Conservation (phyloP, 2,888 invertebrate species). For the Metopia argyrocephala region DNA sequence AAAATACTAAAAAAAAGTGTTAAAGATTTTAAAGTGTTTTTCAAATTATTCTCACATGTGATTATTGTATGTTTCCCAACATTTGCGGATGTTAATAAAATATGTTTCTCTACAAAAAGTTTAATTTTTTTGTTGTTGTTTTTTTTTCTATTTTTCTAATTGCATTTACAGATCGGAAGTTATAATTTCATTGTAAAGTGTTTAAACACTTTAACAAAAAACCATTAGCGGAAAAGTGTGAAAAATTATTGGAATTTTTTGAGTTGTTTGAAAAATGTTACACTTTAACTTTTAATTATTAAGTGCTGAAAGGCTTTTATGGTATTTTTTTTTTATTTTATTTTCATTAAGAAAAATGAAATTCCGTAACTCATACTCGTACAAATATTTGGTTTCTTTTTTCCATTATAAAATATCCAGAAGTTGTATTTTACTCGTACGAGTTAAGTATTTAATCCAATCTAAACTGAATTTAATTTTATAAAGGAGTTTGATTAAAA, state of each 20-base stretch:
- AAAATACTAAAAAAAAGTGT: too few relatives aligned
- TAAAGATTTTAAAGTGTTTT: too few relatives aligned
- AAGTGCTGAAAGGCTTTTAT: not conserved
- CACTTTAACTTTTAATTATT: not conserved
- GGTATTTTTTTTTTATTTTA: not conserved
- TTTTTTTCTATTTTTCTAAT: constrained; percentile 44
- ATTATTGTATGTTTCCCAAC: not conserved
- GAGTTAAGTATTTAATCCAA: too few relatives aligned
- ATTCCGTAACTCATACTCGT: not conserved
- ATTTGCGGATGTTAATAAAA: constrained; percentile 53
- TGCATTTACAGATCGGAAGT: constrained; percentile 60
- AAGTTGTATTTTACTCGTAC: too few relatives aligned
- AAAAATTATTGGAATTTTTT: constrained; percentile 15
- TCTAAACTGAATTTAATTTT: too few relatives aligned
- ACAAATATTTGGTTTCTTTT: too few relatives aligned
- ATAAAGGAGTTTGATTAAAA: too few relatives aligned
- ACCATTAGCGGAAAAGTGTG: constrained; percentile 26
- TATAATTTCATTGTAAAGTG: constrained; percentile 54
- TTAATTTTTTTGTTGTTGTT: constrained; percentile 4
- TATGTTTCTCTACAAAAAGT: constrained; percentile 13
- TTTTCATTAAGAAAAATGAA: too few relatives aligned
- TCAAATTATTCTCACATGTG: too few relatives aligned
- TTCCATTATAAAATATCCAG: too few relatives aligned
- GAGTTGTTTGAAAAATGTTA: not conserved
- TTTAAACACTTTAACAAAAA: constrained; percentile 2